phyloP scores from a whole-genome alignment of 2,888 invertebrate genomes.

The Globia sparganii region DNA sequence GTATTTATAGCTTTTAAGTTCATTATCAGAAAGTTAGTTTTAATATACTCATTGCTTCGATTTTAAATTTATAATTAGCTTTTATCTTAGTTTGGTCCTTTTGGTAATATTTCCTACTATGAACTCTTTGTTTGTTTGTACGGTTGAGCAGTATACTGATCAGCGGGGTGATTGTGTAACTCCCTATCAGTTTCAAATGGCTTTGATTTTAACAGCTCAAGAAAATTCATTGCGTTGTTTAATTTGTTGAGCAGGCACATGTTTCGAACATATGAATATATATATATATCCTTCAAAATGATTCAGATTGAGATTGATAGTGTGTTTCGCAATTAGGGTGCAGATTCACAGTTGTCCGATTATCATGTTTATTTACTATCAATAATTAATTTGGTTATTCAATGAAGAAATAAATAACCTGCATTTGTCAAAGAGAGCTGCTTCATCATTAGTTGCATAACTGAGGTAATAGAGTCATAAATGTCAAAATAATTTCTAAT shows the following conservation, averaged over 20 bases:
- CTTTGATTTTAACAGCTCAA: no score
- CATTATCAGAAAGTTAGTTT: constrained; percentile 22
- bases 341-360: constrained; percentile 4
- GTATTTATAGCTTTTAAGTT: constrained; percentile 30
- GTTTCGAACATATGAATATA: not conserved
- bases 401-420: constrained; percentile 22
- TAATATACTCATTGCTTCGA: not conserved
- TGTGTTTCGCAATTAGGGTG: not conserved
- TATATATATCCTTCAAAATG: not conserved
- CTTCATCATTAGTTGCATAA: constrained; percentile 32
- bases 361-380: not conserved
- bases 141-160: no score
- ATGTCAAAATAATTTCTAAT: constrained; percentile 57
- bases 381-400: not conserved
- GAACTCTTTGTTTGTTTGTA: not conserved
- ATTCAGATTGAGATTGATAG: not conserved
- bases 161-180: no score
- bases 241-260: not conserved
- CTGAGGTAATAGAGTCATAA: constrained; percentile 35
- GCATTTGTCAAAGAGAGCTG: constrained; percentile 36
- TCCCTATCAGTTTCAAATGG: no score
- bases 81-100: not conserved
- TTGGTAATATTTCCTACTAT: not conserved
- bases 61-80: not conserved
- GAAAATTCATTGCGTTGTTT: not conserved